A percentile compares a stretch with the other conserved stretches of the same genome.
Conservation (phyloP, 1,140 invertebrate genomes). For the Helicoverpa armigera region DNA sequence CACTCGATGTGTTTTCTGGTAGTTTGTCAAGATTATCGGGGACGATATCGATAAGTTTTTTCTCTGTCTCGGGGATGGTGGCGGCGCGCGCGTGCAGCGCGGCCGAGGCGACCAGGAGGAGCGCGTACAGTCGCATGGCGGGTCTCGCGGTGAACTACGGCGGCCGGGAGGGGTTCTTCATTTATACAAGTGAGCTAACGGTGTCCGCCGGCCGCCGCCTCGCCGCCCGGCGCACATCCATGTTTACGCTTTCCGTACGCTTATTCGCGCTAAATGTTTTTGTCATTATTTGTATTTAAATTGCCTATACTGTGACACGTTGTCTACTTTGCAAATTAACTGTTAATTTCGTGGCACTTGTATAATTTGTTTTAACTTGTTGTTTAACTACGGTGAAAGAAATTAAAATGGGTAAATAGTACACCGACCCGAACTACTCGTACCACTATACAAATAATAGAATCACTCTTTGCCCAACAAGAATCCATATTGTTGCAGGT, state of each 20-base stretch:
- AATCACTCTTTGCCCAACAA: no score
- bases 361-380: background rate
- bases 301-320: slow-evolving; percentile 9
- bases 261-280: slow-evolving; percentile 69
- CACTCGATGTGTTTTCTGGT: slow-evolving; percentile 65
- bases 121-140: slow-evolving; percentile 75
- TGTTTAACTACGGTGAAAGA: background rate
- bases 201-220: slow-evolving; percentile 55
- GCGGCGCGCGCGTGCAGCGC: slow-evolving; percentile 69
- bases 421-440: no score
- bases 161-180: slow-evolving; percentile 56
- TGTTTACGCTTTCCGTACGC: slow-evolving; percentile 60
- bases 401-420: no score
- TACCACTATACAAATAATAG: no score
- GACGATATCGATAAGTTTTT: background rate
- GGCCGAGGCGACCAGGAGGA: slow-evolving; percentile 62
- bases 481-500: no score
- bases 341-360: slow-evolving; percentile 25
- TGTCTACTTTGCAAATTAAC: slow-evolving; percentile 35
- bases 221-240: slow-evolving; percentile 41
- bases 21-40: slow-evolving; percentile 59
- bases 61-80: slow-evolving; percentile 58
- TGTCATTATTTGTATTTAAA: slow-evolving; percentile 77
- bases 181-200: slow-evolving; percentile 79
- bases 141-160: slow-evolving; percentile 65